A percentile compares a stretch with the other conserved stretches of the same genome.
Evolutionary conservation across 2,797 vertebrate species (phyloP).

Genomic region (Ctenochaetus hawaiiensis): DNA sequence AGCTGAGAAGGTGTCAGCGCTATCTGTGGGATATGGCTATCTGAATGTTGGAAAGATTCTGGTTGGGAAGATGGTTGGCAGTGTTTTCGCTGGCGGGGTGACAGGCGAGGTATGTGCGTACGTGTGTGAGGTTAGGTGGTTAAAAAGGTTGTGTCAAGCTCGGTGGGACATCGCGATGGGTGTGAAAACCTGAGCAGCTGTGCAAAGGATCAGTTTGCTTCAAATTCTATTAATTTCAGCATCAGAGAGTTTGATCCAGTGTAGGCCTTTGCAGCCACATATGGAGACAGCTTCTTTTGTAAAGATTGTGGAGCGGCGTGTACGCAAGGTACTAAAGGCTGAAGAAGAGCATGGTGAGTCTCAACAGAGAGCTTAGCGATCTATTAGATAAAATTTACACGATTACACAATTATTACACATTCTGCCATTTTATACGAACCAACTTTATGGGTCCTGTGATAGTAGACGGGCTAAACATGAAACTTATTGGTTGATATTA

Average conservation of each 20-base stretch:
- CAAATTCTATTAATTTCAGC: not conserved
- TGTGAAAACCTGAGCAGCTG: conserved; percentile 25
- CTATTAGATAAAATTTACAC: not conserved
- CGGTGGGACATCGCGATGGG: conserved; percentile 23
- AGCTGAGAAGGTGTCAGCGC: conserved; percentile 63
- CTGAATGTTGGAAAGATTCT: conserved; percentile 60
- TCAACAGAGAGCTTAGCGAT: conserved; percentile 11
- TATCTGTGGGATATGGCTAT: conserved; percentile 74
- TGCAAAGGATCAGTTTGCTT: conserved; percentile 9
- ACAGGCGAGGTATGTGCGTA: conserved; percentile 47
- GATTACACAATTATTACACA: not conserved
- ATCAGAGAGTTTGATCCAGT: not conserved
- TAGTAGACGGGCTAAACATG: not conserved
- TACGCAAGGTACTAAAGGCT: conserved; percentile 71
- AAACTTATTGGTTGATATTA: not conserved
- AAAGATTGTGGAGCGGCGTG: conserved; percentile 74
- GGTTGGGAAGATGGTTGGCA: conserved; percentile 56
- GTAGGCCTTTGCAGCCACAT: not conserved
- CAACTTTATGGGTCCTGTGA: not conserved
- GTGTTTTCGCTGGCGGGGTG: conserved; percentile 61
- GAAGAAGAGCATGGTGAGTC: conserved; percentile 72
- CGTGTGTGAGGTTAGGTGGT: conserved; percentile 35
- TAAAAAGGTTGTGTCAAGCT: conserved; percentile 66
- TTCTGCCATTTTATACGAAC: conserved; percentile 6
- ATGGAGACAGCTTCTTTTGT: conserved; percentile 73